Evolutionary conservation across 2,888 invertebrate species (phyloP), one percentile per base, ranked within the genome.

Genomic region (Ichneumoninae sp.): DNA sequence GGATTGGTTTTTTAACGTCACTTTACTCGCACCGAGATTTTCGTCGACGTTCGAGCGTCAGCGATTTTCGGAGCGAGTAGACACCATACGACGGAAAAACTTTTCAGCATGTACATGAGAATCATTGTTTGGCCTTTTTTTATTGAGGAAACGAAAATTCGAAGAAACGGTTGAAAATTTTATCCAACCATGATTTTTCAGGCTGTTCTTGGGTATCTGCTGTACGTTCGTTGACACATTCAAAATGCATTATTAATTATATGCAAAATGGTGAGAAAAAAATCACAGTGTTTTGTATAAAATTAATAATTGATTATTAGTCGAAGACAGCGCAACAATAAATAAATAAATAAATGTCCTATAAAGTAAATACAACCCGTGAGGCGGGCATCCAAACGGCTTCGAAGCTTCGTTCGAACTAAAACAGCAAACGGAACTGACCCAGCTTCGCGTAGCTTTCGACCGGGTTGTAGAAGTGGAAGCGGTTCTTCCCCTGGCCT

Each of bases 361-460:
- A 19, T 16, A 0, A 40, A 19, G 1, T 4, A 16, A n/a, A 22
- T 26, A 47, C 88, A 7, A 40, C 10, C 7, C 36, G 54, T 4
- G 4, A 26, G 6, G 40, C 10, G 4, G 26, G 30, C 16, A 88
- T 89, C 86, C 85, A 88, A 81, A 74, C 88, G 76, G 87, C 87
- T 87, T 88, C 87, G 88, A 85, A 86, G 89, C 86, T 85, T 88
- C 86, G 85, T 88, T 87, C 86, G 74, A 82, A 89, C 89, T 89
- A 89, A 71, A 69, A 78, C 19, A 10, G 33, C 70, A 54, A 89
- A 87, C 88, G 85, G 85, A 88, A 90, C 90, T 89, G 89, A 88
- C 89, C 89, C 88, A 88, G 88, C 90, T 88, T 89, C 88, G 40
- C n/a, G 36, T 16, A 40, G 36, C 65, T 66, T 76, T 65, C 65